These are phyloP conservation scores for Myopa tessellatipennis DNA, from an alignment of 2,888 invertebrate species.

Conservation along the genomic window DNA sequence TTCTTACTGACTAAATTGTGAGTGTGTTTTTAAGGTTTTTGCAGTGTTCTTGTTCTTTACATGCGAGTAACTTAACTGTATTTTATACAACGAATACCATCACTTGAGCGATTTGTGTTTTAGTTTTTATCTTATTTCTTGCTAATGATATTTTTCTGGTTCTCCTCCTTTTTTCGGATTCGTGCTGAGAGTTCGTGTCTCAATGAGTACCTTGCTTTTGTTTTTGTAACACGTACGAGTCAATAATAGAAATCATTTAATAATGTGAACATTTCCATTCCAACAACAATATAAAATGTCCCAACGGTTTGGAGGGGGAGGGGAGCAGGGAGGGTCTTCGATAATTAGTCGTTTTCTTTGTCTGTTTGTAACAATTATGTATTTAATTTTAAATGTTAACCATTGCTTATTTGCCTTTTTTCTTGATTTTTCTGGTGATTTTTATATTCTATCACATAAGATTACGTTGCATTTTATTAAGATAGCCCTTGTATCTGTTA, in stretches of 20 bases:
- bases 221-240: neutral
- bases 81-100: conserved; percentile 32
- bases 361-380: conserved; percentile 36
- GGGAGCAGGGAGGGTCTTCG: neutral
- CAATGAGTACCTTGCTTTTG: neutral
- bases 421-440: neutral
- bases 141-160: conserved; percentile 33
- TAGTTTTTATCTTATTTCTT: conserved; percentile 17
- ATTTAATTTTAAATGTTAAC: conserved; percentile 40
- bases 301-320: neutral
- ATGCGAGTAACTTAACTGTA: conserved; percentile 10
- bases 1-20: conserved; percentile 38
- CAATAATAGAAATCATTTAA: neutral
- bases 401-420: conserved; percentile 6
- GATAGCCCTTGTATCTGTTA: conserved; percentile 31
- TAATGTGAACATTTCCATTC: neutral
- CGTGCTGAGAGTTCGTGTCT: neutral
- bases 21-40: neutral
- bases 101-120: neutral
- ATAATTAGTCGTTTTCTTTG: conserved; percentile 23
- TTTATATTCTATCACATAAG: conserved; percentile 55
- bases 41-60: neutral
- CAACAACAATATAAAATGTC: conserved; percentile 18
- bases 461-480: conserved; percentile 49
- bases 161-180: conserved; percentile 9